Evolutionary conservation across 2,113 vertebrate genomes (phyloP).

Genomic region (Lota lota): DNA sequence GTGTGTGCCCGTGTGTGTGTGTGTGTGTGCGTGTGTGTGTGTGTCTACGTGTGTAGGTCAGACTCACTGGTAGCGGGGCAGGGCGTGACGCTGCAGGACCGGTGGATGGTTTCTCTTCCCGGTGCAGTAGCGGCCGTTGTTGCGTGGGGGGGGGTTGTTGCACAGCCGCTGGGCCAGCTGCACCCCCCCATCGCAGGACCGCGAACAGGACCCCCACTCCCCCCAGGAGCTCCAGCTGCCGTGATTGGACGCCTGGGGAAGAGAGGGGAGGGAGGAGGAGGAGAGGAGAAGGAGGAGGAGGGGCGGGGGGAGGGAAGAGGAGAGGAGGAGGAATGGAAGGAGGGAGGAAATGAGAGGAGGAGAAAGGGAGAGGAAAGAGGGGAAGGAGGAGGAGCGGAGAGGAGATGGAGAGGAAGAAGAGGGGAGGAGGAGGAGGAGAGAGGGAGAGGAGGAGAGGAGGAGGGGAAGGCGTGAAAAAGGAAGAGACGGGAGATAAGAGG

Average conservation of each 20-base stretch:
- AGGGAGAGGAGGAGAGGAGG: not conserved
- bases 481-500: conserved; percentile 11
- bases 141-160: conserved; percentile 93
- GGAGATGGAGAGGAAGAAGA: not conserved
- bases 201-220: conserved; percentile 89
- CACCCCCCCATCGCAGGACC: conserved; percentile 89
- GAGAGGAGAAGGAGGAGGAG: not conserved
- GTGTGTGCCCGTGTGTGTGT: too few relatives aligned
- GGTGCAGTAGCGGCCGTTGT: conserved; percentile 91
- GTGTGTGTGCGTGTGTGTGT: not conserved
- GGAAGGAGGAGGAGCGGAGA: conserved; percentile 15
- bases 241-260: conserved; percentile 85
- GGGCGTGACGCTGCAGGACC: conserved; percentile 83
- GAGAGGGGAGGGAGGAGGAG: not conserved
- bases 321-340: not conserved
- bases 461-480: not conserved
- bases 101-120: conserved; percentile 92
- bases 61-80: conserved; percentile 81
- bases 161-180: conserved; percentile 94
- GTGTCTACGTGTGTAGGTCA: not conserved
- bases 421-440: not conserved
- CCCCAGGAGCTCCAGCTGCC: conserved; percentile 99
- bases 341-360: not conserved
- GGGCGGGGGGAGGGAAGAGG: conserved; percentile 72
- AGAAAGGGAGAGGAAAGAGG: conserved; percentile 1